Evolutionary conservation across 2,797 vertebrate genomes (phyloP).

Genomic region (Hydrocynus forskahlii): DNA sequence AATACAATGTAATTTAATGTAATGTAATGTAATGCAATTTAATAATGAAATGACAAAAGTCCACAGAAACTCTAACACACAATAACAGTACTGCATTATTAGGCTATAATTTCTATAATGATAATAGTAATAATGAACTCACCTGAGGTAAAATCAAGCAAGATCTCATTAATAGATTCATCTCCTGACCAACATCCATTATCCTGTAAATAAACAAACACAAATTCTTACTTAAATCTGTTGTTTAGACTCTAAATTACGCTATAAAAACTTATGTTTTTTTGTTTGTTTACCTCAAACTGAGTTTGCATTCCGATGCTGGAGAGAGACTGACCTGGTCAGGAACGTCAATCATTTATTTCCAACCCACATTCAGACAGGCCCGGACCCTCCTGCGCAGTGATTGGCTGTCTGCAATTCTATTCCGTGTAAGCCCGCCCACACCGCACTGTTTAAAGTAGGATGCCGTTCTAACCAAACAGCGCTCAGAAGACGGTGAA

Average conservation of each 20-base stretch:
- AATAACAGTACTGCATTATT: neutral
- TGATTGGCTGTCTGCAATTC: neutral
- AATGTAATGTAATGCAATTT: too few relatives aligned
- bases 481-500: neutral
- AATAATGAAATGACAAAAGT: too few relatives aligned
- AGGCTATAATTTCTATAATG: too few relatives aligned
- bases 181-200: neutral
- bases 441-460: too few relatives aligned
- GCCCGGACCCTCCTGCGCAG: neutral
- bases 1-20: too few relatives aligned
- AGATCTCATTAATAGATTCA: neutral
- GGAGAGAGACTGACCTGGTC: neutral
- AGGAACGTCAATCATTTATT: neutral
- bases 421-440: too few relatives aligned
- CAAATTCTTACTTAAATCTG: neutral
- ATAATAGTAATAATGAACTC: neutral
- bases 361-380: neutral
- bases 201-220: constrained; percentile 20
- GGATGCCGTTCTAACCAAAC: neutral
- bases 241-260: too few relatives aligned
- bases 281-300: constrained; percentile 1
- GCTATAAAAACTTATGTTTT: neutral
- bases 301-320: constrained; percentile 38
- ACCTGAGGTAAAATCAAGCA: constrained; percentile 42
- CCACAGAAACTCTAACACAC: neutral